Evolutionary conservation across 2,113 vertebrate genomes (phyloP).

Genomic region (Lates calcarifer): DNA sequence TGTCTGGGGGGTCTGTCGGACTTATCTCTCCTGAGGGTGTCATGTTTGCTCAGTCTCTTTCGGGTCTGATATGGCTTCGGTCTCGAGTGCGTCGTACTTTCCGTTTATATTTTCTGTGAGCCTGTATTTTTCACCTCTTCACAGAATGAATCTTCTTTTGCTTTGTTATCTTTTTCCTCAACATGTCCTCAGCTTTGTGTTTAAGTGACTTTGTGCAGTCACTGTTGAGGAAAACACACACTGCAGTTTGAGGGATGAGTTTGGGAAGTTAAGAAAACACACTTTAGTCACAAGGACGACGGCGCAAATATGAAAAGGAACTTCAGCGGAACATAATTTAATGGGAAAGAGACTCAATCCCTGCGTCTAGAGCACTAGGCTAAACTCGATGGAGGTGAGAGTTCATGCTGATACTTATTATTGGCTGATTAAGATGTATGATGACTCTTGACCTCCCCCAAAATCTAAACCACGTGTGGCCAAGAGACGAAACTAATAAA

Average conservation of each 20-base stretch:
- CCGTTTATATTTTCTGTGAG: neutral
- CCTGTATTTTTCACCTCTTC: slow-evolving; percentile 10
- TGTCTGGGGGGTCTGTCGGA: slow-evolving; percentile 63
- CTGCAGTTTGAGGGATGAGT: neutral
- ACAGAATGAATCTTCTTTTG: neutral
- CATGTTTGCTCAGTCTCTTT: slow-evolving; percentile 60
- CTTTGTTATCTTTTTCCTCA: neutral
- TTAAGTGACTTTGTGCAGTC: neutral
- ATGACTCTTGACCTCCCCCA: slow-evolving; percentile 68
- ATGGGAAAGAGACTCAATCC: slow-evolving; percentile 9
- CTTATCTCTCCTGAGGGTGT: slow-evolving; percentile 70
- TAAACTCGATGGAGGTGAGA: slow-evolving; percentile 57
- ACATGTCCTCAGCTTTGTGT: neutral
- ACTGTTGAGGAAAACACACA: neutral
- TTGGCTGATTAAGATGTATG: slow-evolving; percentile 73
- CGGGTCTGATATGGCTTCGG: neutral
- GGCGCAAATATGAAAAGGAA: slow-evolving; percentile 5
- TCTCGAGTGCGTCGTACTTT: slow-evolving; percentile 24
- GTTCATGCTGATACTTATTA: slow-evolving; percentile 77
- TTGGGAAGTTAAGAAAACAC: slow-evolving; percentile 25
- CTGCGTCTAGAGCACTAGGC: slow-evolving; percentile 9
- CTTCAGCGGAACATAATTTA: slow-evolving; percentile 22
- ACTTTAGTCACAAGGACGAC: neutral
- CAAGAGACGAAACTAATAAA: slow-evolving; percentile 65
- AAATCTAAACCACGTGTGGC: slow-evolving; percentile 80